These are phyloP conservation scores for Eretmochelys imbricata DNA, from an alignment of 2,113 vertebrate species.

Conservation along the genomic window DNA sequence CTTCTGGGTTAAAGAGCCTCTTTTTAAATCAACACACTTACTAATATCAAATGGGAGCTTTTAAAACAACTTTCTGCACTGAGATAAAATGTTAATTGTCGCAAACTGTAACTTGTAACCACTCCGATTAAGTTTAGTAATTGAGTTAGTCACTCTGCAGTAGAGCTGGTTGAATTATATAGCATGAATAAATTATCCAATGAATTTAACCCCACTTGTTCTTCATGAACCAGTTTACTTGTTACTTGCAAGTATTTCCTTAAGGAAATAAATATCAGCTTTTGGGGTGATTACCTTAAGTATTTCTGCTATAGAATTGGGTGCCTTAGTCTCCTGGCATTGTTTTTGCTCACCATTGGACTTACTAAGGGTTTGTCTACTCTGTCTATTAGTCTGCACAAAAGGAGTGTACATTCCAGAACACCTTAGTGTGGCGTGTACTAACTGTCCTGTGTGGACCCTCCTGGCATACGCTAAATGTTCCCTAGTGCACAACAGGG, in stretches of 20 bases:
- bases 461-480: not conserved
- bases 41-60: slow-evolving; percentile 15
- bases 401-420: too few relatives aligned
- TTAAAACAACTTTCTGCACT: slow-evolving; percentile 43
- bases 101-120: not conserved
- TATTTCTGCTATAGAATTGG: not conserved
- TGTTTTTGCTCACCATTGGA: rapidly evolving
- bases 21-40: slow-evolving; percentile 9
- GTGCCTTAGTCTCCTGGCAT: rapidly evolving
- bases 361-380: too few relatives aligned
- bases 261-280: not conserved
- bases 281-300: not conserved
- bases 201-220: not conserved
- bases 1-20: not conserved
- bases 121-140: not conserved
- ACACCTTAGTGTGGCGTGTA: too few relatives aligned
- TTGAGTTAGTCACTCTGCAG: not conserved
- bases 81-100: slow-evolving; percentile 9
- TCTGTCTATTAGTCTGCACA: too few relatives aligned
- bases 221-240: slow-evolving; percentile 12
- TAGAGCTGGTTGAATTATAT: not conserved
- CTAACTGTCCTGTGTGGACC: not conserved
- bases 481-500: not conserved
- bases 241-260: not conserved
- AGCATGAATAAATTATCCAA: slow-evolving; percentile 22